Evolutionary conservation across 2,113 vertebrate genomes (phyloP).

Genomic region (Phasianus colchicus): DNA sequence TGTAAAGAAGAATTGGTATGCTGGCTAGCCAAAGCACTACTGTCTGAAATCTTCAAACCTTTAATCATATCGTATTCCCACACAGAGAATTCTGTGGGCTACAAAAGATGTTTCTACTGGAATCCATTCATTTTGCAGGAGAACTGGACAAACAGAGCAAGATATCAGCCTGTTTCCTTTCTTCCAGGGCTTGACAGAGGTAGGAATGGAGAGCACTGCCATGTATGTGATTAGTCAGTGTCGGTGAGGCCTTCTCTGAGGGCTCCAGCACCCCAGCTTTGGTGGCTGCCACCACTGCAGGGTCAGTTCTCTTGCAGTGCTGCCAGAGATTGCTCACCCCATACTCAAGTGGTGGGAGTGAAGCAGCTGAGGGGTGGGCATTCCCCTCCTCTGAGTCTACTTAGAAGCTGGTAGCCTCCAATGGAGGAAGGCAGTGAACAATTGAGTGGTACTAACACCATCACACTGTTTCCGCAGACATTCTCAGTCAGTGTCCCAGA

Average conservation of each 20-base stretch:
- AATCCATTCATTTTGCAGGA: background rate
- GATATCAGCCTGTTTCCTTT: background rate
- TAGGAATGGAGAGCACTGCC: background rate
- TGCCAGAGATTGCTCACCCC: background rate
- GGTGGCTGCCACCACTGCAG: background rate
- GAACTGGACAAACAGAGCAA: background rate
- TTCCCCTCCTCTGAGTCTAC: background rate
- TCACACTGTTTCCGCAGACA: background rate
- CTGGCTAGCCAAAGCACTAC: background rate
- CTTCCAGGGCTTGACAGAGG: background rate
- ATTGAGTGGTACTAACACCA: background rate
- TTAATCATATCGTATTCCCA: background rate
- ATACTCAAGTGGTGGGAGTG: background rate
- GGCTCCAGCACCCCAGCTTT: background rate
- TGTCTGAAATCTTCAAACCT: slow-evolving; percentile 1
- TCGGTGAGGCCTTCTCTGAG: background rate
- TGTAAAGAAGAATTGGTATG: background rate
- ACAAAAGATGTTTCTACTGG: background rate
- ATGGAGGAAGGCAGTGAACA: background rate
- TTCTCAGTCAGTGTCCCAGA: background rate
- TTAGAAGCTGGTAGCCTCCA: background rate
- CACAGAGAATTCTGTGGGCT: background rate
- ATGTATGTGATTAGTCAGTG: rapidly evolving
- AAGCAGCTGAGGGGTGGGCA: background rate
- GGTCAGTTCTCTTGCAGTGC: rapidly evolving